Conservation (phyloP, 2,797 vertebrate species). For the Discoglossus pictus region DNA sequence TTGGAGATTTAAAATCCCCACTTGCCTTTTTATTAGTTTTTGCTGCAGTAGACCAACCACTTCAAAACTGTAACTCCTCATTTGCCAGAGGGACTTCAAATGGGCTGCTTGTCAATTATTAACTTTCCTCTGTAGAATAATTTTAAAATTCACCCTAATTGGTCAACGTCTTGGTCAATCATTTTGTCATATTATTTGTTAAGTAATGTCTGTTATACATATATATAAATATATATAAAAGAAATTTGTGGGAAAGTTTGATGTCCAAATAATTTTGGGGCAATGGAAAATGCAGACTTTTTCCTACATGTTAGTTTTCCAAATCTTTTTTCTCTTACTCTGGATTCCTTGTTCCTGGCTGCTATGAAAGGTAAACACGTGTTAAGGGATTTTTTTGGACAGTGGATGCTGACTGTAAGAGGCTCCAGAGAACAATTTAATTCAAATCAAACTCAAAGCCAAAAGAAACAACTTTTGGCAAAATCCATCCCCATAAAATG, state of each 20-base stretch:
- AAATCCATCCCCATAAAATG: conserved; percentile 42
- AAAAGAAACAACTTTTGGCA: conserved; percentile 45
- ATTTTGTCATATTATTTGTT: too few relatives aligned
- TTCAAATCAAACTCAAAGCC: conserved; percentile 23
- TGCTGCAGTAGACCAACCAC: neutral
- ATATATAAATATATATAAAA: too few relatives aligned
- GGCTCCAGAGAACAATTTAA: conserved; percentile 24
- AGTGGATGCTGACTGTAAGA: conserved; percentile 8
- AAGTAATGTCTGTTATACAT: too few relatives aligned
- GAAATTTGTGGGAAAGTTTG: neutral
- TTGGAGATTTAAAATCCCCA: conserved; percentile 21
- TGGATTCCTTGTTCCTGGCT: conserved; percentile 42
- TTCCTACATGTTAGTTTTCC: conserved; percentile 36
- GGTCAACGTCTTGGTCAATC: too few relatives aligned
- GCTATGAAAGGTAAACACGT: conserved; percentile 44
- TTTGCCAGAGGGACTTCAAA: neutral
- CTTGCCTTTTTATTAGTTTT: conserved; percentile 1
- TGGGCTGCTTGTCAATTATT: too few relatives aligned
- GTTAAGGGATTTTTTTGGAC: conserved; percentile 38
- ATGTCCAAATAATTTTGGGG: neutral
- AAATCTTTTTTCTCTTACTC: conserved; percentile 6
- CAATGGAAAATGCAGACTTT: conserved; percentile 29
- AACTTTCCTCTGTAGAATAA: too few relatives aligned
- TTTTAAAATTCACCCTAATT: too few relatives aligned
- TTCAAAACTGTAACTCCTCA: neutral